Base-by-base conservation (phyloP, 2,797 vertebrate species). In the Danio kyathit region DNA sequence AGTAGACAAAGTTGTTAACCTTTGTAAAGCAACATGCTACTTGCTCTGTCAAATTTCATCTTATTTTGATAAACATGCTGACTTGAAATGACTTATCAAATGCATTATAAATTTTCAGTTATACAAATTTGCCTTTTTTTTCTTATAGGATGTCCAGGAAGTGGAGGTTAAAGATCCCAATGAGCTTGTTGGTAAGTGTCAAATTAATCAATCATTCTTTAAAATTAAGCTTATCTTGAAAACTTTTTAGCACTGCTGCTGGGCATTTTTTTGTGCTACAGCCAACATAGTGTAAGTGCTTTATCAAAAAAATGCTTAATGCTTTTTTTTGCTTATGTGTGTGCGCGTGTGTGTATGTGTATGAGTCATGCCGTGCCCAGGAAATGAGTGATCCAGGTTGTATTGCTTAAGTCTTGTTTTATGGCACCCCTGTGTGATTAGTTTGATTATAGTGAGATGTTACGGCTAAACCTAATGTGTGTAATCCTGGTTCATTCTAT, bases 121-220 rank as follows among this genome's bases (percentile, higher is more conserved):
- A 8, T 78, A 12, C 16, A 10, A 81, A 19, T 79, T 38, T 82
- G 6, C 61, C 48, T 38, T 29, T 82, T 51, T 87, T 74, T 46
- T 84, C 44, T 87, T 84, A 6, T 90, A 99, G 96, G 95, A 95
- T 82, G 91, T 95, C 72, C 75, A 91, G 29, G 96, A 97, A 84
- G 83, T 91, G 71, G 97, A 99, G 87, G 96, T 92, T 72, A 96
- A 92, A 89, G 97, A 99, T 86, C 97, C 98, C 78, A 96, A 98
- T 89, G 97, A 99, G 79, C 91, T 99, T 21, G 98, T 99, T 81
- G 97, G 98, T 99, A 88, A 96, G 97, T 95, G 82, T 49, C 51
- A 57, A 38, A 16, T 56, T 19, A 60, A 71, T 72, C 0, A 43
- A 40, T 17, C 0, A 46, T 57, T 12, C 49, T 74, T 49, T 3